Evolutionary conservation across 1,140 invertebrate genomes (phyloP).

Genomic region (Hormaphis cornu): DNA sequence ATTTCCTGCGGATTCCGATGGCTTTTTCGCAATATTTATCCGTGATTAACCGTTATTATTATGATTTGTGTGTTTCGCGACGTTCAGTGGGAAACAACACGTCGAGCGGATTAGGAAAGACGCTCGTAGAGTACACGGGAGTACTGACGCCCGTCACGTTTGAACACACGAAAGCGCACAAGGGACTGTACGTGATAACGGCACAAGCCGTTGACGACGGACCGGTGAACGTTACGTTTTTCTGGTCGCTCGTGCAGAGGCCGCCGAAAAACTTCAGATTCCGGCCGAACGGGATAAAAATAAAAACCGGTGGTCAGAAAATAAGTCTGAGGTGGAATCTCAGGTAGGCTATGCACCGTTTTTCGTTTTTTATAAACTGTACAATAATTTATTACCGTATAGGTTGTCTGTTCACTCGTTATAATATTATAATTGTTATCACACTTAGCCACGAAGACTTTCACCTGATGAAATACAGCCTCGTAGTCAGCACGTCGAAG

Average conservation of each 20-base stretch:
- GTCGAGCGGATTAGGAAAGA: neutral
- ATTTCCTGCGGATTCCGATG: no score
- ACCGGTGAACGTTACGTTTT: neutral
- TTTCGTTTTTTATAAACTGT: no score
- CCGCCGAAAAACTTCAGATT: neutral
- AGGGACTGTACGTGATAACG: constrained; percentile 9
- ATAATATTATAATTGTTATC: neutral
- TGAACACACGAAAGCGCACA: neutral
- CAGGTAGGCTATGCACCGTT: neutral
- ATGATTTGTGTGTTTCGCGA: neutral
- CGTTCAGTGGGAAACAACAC: neutral
- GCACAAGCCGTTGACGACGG: neutral
- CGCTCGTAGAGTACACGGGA: neutral
- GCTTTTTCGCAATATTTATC: no score
- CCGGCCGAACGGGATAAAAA: neutral
- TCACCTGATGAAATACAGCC: constrained; percentile 1
- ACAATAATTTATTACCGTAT: no score
- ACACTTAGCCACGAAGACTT: neutral
- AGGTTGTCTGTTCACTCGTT: no score
- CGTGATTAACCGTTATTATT: no score
- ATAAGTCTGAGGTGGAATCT: constrained; percentile 1
- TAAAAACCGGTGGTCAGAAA: constrained; percentile 1
- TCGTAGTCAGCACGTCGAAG: constrained; percentile 17
- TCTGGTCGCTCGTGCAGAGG: neutral
- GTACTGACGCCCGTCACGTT: neutral